phyloP scores from a whole-genome alignment of 2,888 invertebrate genomes.

The Pachymerium ferrugineum region DNA sequence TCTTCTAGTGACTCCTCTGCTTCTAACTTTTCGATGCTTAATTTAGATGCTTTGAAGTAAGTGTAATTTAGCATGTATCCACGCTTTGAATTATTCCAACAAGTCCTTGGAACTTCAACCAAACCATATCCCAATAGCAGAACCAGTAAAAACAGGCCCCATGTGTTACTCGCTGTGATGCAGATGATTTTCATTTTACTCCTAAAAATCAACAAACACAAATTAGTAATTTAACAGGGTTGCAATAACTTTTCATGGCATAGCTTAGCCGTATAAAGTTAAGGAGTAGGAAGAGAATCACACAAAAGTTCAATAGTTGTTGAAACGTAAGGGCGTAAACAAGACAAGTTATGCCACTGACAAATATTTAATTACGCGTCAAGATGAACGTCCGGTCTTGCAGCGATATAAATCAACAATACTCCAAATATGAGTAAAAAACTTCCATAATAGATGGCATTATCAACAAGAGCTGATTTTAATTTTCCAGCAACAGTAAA shows the following conservation, averaged over 20 bases:
- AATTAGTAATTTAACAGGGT: slow-evolving; percentile 23
- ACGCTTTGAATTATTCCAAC: slow-evolving; percentile 85
- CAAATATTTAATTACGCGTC: slow-evolving; percentile 61
- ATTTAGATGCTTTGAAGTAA: slow-evolving; percentile 89
- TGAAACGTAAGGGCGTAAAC: slow-evolving; percentile 11
- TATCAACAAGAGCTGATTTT: slow-evolving; percentile 90
- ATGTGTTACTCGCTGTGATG: slow-evolving; percentile 97
- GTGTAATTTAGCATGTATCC: slow-evolving; percentile 76
- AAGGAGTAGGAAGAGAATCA: too few relatives aligned
- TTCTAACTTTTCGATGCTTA: slow-evolving; percentile 91
- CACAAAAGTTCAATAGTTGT: background rate
- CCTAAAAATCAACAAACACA: slow-evolving; percentile 27
- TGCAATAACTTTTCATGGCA: too few relatives aligned
- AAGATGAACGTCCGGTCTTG: slow-evolving; percentile 78
- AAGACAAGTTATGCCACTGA: background rate
- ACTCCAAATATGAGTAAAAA: slow-evolving; percentile 91
- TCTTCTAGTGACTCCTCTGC: slow-evolving; percentile 96
- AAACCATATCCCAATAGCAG: slow-evolving; percentile 87
- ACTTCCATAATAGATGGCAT: slow-evolving; percentile 96
- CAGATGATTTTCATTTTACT: slow-evolving; percentile 84
- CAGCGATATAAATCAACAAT: slow-evolving; percentile 86
- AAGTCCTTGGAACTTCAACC: slow-evolving; percentile 81
- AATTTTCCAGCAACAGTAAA: slow-evolving; percentile 91
- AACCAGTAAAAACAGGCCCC: slow-evolving; percentile 93
- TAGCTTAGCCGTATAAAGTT: too few relatives aligned